Evolutionary conservation across 2,113 vertebrate species (phyloP).

Genomic region (Saccopteryx bilineata): DNA sequence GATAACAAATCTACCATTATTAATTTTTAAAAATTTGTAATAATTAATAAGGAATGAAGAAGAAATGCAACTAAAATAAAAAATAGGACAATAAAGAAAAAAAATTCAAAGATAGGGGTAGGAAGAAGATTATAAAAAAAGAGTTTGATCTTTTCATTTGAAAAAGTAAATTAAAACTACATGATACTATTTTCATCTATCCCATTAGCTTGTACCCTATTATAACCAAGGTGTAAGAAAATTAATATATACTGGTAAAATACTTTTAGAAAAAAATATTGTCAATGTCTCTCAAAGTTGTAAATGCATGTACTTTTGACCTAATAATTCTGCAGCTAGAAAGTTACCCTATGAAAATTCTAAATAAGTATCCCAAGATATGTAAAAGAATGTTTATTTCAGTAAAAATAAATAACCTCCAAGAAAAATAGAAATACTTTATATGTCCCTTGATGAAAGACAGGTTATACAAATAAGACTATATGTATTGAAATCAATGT

Average conservation of each 20-base stretch:
- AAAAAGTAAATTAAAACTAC: slow-evolving; percentile 3
- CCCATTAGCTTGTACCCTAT: not conserved
- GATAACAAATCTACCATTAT: not conserved
- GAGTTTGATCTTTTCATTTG: not conserved
- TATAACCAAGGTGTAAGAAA: not conserved
- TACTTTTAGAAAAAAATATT: not conserved
- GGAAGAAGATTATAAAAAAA: not conserved
- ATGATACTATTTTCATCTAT: not conserved
- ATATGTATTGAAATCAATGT: not conserved
- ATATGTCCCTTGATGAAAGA: not conserved
- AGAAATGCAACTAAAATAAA: not conserved
- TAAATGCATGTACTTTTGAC: not conserved
- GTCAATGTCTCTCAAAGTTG: not conserved
- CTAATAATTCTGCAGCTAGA: not conserved
- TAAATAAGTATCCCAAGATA: not conserved
- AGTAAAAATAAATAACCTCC: not conserved
- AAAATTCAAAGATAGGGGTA: not conserved
- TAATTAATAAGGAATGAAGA: not conserved
- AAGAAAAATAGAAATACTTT: not conserved
- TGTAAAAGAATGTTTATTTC: not conserved
- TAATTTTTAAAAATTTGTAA: not conserved
- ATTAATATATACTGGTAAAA: not conserved
- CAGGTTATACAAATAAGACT: not conserved
- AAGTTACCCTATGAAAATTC: slow-evolving; percentile 3
- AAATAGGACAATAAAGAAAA: not conserved